Conservation (phyloP, 2,797 vertebrate genomes). For the Chaetophractus vellerosus region DNA sequence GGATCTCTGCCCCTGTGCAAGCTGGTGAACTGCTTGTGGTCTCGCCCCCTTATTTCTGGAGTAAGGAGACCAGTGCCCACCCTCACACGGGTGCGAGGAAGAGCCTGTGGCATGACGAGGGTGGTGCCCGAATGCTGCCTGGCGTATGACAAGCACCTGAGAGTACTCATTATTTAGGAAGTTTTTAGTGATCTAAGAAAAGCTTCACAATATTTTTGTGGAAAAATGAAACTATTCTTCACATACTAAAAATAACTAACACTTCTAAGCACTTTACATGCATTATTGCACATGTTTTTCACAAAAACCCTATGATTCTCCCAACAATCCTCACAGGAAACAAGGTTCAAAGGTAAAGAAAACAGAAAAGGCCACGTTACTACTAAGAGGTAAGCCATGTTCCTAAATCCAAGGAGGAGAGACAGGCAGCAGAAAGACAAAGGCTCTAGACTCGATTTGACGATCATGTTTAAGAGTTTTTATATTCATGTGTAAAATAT, state of each 20-base stretch:
- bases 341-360: background rate
- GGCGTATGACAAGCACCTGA: background rate
- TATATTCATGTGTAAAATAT: background rate
- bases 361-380: background rate
- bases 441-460: conserved; percentile 13
- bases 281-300: background rate
- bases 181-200: conserved; percentile 17
- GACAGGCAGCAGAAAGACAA: background rate
- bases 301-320: background rate
- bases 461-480: background rate
- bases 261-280: conserved; percentile 14
- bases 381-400: background rate
- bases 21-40: background rate
- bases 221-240: no score
- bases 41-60: background rate
- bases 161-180: conserved; percentile 16
- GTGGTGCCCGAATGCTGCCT: background rate
- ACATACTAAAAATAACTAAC: background rate
- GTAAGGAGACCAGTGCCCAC: background rate
- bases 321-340: background rate
- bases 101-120: background rate
- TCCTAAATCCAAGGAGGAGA: conserved; percentile 26
- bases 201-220: background rate
- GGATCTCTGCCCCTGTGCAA: background rate
- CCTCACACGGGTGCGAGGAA: background rate